phyloP scores from a whole-genome alignment of 92 coral and sea anemone species.

The Palythoa grandis region DNA sequence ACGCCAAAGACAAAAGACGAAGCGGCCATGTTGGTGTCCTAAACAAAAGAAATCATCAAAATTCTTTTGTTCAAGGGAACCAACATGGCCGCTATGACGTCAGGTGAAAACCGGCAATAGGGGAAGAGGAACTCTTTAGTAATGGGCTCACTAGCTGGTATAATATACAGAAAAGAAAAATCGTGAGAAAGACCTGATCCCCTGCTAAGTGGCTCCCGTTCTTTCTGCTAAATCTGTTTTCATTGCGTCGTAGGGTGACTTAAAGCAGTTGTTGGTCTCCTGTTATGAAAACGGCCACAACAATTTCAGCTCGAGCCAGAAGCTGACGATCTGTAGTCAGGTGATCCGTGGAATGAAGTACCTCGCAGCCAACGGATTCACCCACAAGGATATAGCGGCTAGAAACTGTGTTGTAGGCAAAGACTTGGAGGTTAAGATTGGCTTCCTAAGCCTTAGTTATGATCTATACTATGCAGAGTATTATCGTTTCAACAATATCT shows the following conservation, averaged over 20 bases:
- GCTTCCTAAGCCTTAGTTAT: constrained; percentile 89
- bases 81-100: too few relatives aligned
- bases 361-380: constrained; percentile 73
- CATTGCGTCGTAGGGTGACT: constrained; percentile 80
- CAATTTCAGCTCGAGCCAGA: constrained; percentile 84
- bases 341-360: constrained; percentile 90
- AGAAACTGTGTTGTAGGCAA: constrained; percentile 93
- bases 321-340: constrained; percentile 80
- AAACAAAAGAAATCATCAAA: too few relatives aligned
- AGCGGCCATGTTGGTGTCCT: too few relatives aligned
- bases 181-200: too few relatives aligned
- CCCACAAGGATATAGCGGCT: constrained; percentile 96
- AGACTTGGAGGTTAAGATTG: constrained; percentile 88
- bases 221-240: background rate
- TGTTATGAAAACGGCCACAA: constrained; percentile 88
- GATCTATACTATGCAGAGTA: constrained; percentile 92
- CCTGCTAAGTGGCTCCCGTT: background rate
- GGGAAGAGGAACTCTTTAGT: too few relatives aligned
- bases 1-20: too few relatives aligned
- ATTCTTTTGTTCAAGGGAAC: too few relatives aligned
- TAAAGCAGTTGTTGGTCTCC: constrained; percentile 87
- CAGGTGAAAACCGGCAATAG: too few relatives aligned
- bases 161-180: too few relatives aligned
- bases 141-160: too few relatives aligned
- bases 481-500: constrained; percentile 83